These are phyloP conservation scores for Dione vanillae DNA, from an alignment of 2,888 invertebrate species.

Conservation along the genomic window DNA sequence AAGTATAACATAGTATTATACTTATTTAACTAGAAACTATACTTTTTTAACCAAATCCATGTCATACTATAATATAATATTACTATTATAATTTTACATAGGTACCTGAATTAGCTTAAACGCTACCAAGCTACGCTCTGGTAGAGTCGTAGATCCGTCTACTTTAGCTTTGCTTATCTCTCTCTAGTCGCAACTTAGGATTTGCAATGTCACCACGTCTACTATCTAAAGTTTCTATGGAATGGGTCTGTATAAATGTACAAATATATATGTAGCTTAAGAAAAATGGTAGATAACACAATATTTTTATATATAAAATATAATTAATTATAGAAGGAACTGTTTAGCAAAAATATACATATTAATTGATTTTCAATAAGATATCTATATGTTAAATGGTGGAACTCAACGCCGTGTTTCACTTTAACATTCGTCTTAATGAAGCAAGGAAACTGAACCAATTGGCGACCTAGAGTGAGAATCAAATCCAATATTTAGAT, in stretches of 20 bases:
- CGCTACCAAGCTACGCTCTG: background rate
- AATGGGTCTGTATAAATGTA: background rate
- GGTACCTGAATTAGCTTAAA: background rate
- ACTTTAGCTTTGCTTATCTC: slow-evolving; percentile 30
- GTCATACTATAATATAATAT: no score
- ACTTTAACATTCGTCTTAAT: no score
- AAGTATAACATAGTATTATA: no score
- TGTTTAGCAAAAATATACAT: no score
- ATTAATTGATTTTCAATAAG: no score
- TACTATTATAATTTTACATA: background rate
- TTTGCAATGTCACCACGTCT: slow-evolving; percentile 20
- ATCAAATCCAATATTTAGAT: background rate
- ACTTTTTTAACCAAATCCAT: no score
- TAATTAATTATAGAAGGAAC: no score
- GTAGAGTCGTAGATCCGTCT: slow-evolving; percentile 23
- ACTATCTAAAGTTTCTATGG: background rate
- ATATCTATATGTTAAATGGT: no score
- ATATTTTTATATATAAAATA: no score
- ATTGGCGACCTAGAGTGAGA: background rate
- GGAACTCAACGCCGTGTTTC: no score
- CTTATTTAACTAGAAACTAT: no score
- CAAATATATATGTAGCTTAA: background rate
- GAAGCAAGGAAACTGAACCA: background rate
- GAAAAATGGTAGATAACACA: no score
- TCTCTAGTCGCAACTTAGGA: slow-evolving; percentile 32